Base-by-base conservation (phyloP, 2,888 invertebrate species). In the Eulithis testata region DNA sequence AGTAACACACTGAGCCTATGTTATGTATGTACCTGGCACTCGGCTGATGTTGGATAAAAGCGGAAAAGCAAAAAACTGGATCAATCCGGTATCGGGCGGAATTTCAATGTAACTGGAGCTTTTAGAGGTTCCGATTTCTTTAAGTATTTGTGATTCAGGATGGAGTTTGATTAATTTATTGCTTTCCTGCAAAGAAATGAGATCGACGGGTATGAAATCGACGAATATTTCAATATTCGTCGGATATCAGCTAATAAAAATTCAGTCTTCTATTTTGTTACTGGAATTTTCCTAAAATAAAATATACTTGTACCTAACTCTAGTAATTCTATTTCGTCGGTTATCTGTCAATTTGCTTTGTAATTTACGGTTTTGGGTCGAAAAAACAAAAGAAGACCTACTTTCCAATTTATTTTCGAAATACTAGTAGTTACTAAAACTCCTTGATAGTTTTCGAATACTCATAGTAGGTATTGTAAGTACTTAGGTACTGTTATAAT, bases 31-130 rank as follows among this genome's bases (percentile, higher is more conserved):
- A 66, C 69, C 59, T 67, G 53, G 66, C 60, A 65, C 72, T 66
- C 61, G 56, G 68, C 56, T 70, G 72, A 72, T 72, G 68, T 66
- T 60, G 64, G 66, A 73, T 71, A 68, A 69, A 72, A 69, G 66
- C 69, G 62, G 58, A 67, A 63, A 70, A 68, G 58, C 53, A 69
- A 72, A 74, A 68, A 68, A 61, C 59, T 64, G 73, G 65, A 73
- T 74, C 73, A 74, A 76, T 73, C 72, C 67, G 68, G 66, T 54
- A 68, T 70, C 63, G 70, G 50, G 64, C 65, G 63, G 72, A 72
- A 73, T 74, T 75, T 73, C 69, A 74, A 71, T 72, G 72, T 66
- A 72, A 68, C 71, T 55, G 63, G 65, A 54, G 68, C 69, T 73
- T 72, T 75, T 68, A 68, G 68, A 70, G 58, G 64, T 66, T 60